Evolutionary conservation across 2,797 vertebrate species (phyloP), one percentile per base, ranked within the genome.

Genomic region (Labroides dimidiatus): DNA sequence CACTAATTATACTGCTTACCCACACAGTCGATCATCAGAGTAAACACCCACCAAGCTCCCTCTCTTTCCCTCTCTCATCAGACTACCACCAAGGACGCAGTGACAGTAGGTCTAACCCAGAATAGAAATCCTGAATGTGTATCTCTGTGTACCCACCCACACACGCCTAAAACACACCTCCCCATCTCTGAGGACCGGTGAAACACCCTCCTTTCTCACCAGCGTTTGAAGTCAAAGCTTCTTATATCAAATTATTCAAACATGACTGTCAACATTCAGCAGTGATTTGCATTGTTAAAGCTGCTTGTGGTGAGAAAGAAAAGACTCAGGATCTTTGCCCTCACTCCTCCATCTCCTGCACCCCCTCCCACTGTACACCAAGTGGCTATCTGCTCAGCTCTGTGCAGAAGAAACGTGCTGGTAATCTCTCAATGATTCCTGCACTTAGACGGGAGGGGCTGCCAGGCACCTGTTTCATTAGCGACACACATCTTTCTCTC

Each of bases 381-480:
- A 78, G 75, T 76, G 65, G 80, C 75, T 53, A 72, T 60, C 72
- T 65, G 77, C 71, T 57, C 66, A 42, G 75, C 72, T 74, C 37
- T 9, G 62, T 6, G 62, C 82, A 68, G 59, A 67, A 84, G 66
- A 80, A 87, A 87, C 65, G 59, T 70, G 78, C 85, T 77, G 72
- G 70, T 92, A 93, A 93, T 91, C 89, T 87, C 84, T 87, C 89
- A 90, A 79, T 92, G 89, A 87, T 85, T 90, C 69, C 64, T 80
- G 79, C 84, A 72, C 75, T 84, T 80, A 80, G 64, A 81, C 58
- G 64, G 83, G 84, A 77, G 80, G 84, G 81, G 84, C 81, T 77
- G 81, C 80, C 77, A 91, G 88, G 91, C 93, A 94, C 93, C 93
- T 92, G 93, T 92, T 93, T 93, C 90, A 93, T 94, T 93, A 94